phyloP scores from a whole-genome alignment of 92 coral and sea anemone species.

The Epizoanthus ramosus region DNA sequence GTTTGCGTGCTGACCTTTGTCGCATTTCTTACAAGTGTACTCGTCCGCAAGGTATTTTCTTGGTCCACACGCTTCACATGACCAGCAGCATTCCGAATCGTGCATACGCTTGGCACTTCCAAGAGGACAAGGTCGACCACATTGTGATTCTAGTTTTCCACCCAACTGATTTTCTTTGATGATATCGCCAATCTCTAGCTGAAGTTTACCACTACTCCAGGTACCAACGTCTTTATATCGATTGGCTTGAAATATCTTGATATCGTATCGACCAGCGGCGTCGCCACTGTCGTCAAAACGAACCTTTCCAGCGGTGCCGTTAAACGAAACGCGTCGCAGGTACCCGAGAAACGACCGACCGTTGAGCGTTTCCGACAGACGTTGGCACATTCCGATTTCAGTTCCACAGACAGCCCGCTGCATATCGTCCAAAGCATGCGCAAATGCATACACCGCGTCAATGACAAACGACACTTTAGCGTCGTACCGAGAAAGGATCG shows the following conservation, averaged over 20 bases:
- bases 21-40: constrained; percentile 69
- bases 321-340: constrained; percentile 69
- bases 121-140: constrained; percentile 70
- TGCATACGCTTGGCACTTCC: constrained; percentile 58
- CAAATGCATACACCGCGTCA: constrained; percentile 82
- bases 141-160: constrained; percentile 57
- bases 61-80: constrained; percentile 66
- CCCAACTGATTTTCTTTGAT: background rate
- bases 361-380: constrained; percentile 49
- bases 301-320: constrained; percentile 68
- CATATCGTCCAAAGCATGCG: constrained; percentile 72
- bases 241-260: constrained; percentile 4
- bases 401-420: constrained; percentile 60
- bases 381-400: constrained; percentile 68
- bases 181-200: background rate
- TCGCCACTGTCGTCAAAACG: constrained; percentile 70
- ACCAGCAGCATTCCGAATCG: constrained; percentile 82
- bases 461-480: constrained; percentile 71
- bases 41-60: constrained; percentile 63
- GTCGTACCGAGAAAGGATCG: constrained; percentile 11
- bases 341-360: constrained; percentile 57
- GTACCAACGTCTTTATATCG: constrained; percentile 54
- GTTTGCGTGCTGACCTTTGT: constrained; percentile 61
- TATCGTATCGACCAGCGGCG: constrained; percentile 63
- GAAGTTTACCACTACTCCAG: constrained; percentile 63